Conservation (phyloP, 2,797 vertebrate genomes). For the Pitangus sulphuratus region DNA sequence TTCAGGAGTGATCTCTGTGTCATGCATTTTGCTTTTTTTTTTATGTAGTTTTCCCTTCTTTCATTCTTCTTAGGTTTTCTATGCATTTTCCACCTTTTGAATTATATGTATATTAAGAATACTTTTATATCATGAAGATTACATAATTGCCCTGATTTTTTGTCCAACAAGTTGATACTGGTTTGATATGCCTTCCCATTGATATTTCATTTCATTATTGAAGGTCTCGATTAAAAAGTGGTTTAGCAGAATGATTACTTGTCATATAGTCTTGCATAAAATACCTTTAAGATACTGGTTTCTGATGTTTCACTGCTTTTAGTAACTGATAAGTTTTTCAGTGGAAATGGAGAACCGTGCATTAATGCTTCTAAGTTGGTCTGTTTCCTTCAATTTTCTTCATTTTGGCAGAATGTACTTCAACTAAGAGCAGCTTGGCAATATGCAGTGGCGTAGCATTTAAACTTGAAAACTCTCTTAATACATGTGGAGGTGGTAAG, state of each 20-base stretch:
- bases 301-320: neutral
- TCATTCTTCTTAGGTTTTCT: neutral
- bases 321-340: neutral
- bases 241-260: neutral
- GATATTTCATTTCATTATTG: neutral
- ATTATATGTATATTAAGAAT: neutral
- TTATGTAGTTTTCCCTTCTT: neutral
- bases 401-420: neutral
- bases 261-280: neutral
- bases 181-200: neutral
- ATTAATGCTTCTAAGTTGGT: neutral
- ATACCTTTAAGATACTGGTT: neutral
- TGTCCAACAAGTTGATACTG: neutral
- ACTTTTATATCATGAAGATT: neutral
- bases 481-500: neutral
- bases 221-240: neutral
- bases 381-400: neutral
- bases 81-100: neutral
- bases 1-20: neutral
- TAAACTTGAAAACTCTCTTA: neutral
- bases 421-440: neutral
- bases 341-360: neutral
- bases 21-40: accelerated
- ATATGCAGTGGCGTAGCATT: neutral
- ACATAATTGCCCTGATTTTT: neutral